Evolutionary conservation across 2,888 invertebrate genomes (phyloP), one percentile per base, ranked within the genome.

Genomic region (Portevinia maculata): DNA sequence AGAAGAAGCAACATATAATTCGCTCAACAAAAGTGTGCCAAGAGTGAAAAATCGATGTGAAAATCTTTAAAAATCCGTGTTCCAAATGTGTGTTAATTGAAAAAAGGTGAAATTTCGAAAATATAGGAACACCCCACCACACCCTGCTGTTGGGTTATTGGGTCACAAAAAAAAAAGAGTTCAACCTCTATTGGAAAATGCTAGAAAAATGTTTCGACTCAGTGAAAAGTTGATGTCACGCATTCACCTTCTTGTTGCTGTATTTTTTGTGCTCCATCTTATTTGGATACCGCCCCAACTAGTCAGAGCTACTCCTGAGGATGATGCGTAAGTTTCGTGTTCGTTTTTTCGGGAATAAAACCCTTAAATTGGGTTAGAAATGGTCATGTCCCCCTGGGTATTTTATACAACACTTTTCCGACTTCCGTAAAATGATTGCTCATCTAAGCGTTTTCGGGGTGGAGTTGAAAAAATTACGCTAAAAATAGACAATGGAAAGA

Each of bases 141-240:
- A 46, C 37, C 59, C 44, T 24, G 13, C 11, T 21, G 24, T 3
- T 9, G 11, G 57, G 65, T 13, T 39, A 52, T 46, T 37, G 53
- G 46, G 9, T 48, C 19, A 48, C 4, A 11, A 7, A 8, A 46
- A 57, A 19, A 28, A 37, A 60, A 32, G 5, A 24, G 24, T 24
- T 60, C 17, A 60, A 53, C 7, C 11, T 19, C 21, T 62, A n/a
- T 81, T 73, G 53, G 88, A 90, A 90, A 90, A 89, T 89, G 89
- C 89, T 87, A 89, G 89, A 88, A 89, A 89, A 88, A 90, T 89
- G 89, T 87, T 88, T 87, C 87, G 86, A 85, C 84, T 87, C 87
- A 87, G 88, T 87, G 88, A 88, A 87, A 90, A 90, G 90, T 90
- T 89, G 90, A 89, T 89, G 90, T 89, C 89, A 90, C 89, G 89